phyloP scores from a whole-genome alignment of 2,797 vertebrate species.

The Knipowitschia caucasica region DNA sequence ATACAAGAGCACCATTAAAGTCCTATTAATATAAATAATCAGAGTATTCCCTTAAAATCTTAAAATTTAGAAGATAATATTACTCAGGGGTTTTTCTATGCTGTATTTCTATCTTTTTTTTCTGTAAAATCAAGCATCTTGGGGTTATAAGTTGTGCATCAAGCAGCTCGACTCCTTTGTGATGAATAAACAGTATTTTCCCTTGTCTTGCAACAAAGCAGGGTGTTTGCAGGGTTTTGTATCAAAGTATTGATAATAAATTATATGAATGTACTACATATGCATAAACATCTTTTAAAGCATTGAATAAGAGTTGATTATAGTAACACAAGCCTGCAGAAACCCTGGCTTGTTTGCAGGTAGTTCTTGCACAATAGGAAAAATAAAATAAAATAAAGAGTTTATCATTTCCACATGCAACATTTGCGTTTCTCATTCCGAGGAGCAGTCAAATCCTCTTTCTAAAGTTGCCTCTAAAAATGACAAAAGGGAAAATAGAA shows the following conservation, averaged over 20 bases:
- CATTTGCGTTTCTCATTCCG: conserved; percentile 9
- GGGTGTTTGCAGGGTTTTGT: background rate
- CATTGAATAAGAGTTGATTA: background rate
- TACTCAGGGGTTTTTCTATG: conserved; percentile 20
- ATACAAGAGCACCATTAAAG: background rate
- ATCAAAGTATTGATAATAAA: background rate
- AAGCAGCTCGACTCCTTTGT: conserved; percentile 47
- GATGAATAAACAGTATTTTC: conserved; percentile 28
- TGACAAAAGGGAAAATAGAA: conserved; percentile 37
- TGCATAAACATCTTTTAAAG: background rate
- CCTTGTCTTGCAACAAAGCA: conserved; percentile 20
- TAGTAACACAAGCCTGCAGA: background rate
- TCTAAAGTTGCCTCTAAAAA: conserved; percentile 27
- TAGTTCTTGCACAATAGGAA: conserved; percentile 25
- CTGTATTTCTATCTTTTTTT: conserved; percentile 46
- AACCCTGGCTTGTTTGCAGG: background rate
- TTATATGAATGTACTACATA: background rate
- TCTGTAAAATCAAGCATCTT: conserved; percentile 55
- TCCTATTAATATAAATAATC: background rate
- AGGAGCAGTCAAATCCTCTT: conserved; percentile 16
- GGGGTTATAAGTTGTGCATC: conserved; percentile 37
- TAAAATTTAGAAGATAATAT: background rate
- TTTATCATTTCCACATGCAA: conserved; percentile 50
- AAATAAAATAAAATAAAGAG: background rate
- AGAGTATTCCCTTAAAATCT: background rate